phyloP scores from a whole-genome alignment of 2,888 invertebrate species.

The Brachyptera risi region DNA sequence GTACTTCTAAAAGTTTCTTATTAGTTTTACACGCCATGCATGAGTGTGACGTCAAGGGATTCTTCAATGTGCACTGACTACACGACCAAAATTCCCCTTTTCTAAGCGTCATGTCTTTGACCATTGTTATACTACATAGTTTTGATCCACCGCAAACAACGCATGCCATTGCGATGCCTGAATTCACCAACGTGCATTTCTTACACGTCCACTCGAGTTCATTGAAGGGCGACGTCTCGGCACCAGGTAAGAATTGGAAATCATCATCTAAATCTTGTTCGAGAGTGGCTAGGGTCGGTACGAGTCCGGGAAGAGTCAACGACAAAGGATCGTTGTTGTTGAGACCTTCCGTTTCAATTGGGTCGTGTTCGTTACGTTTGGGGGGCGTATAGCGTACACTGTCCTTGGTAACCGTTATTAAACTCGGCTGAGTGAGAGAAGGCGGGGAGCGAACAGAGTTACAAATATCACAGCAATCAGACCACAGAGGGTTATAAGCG shows the following conservation, averaged over 20 bases:
- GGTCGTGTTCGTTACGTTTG: slow-evolving; percentile 36
- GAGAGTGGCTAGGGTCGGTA: slow-evolving; percentile 61
- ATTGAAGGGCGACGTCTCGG: slow-evolving; percentile 20
- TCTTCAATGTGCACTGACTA: slow-evolving; percentile 74
- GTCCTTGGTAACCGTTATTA: slow-evolving; percentile 64
- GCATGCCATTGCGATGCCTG: slow-evolving; percentile 64
- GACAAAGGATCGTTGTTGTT: slow-evolving; percentile 29
- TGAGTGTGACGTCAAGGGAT: slow-evolving; percentile 60
- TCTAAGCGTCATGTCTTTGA: slow-evolving; percentile 63
- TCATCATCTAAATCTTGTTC: slow-evolving; percentile 69
- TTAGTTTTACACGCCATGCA: slow-evolving; percentile 76
- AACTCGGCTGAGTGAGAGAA: slow-evolving; percentile 59
- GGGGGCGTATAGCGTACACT: slow-evolving; percentile 44
- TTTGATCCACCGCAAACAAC: slow-evolving; percentile 85
- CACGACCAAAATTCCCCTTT: slow-evolving; percentile 78
- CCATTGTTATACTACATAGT: slow-evolving; percentile 60
- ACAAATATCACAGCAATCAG: slow-evolving; percentile 78
- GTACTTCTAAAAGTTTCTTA: slow-evolving; percentile 35
- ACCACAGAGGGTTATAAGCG: slow-evolving; percentile 79
- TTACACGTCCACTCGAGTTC: slow-evolving; percentile 72
- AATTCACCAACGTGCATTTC: slow-evolving; percentile 84
- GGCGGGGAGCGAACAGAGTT: slow-evolving; percentile 60
- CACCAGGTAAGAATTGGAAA: slow-evolving; percentile 51
- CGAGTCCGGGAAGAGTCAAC: slow-evolving; percentile 30
- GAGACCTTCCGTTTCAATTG: slow-evolving; percentile 21